Percentiles rank a stretch among this genome's conserved stretches.
Conservation (phyloP, 2,113 vertebrate genomes). For the Empidonax traillii region DNA sequence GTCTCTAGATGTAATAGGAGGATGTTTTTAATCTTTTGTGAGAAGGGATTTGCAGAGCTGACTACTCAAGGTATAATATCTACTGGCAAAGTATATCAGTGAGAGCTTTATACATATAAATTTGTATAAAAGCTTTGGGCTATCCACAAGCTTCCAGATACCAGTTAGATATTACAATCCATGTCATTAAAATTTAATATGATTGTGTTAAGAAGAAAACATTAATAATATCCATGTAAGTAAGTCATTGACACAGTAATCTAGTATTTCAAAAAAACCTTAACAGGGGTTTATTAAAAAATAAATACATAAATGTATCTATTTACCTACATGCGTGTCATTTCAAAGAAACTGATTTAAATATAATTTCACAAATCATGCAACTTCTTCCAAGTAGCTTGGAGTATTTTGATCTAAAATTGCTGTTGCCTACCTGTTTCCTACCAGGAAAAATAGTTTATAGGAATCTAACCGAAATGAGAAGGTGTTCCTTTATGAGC, state of each 20-base stretch:
- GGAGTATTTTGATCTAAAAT: conserved; percentile 47
- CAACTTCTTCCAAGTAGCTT: conserved; percentile 46
- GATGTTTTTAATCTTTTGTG: conserved; percentile 87
- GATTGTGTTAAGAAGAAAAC: conserved; percentile 77
- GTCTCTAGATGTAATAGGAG: conserved; percentile 83
- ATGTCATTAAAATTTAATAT: conserved; percentile 83
- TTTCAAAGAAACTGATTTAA: conserved; percentile 62
- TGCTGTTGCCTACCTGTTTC: conserved; percentile 2
- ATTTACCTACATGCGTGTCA: conserved; percentile 40
- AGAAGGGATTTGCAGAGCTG: conserved; percentile 81
- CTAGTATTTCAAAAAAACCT: conserved; percentile 70
- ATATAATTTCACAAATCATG: conserved; percentile 58
- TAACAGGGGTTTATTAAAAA: conserved; percentile 67
- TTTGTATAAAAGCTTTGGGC: conserved; percentile 83
- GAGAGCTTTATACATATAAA: conserved; percentile 80
- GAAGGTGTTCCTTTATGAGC: background rate
- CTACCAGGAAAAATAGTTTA: conserved; percentile 23
- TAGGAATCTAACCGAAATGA: conserved; percentile 44
- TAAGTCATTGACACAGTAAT: conserved; percentile 76
- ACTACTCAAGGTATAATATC: conserved; percentile 83
- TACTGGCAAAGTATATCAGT: conserved; percentile 82
- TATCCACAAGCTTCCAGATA: conserved; percentile 78
- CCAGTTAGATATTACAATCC: conserved; percentile 77
- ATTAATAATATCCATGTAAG: conserved; percentile 75
- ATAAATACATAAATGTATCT: conserved; percentile 63